A percentile compares a stretch with the other conserved stretches of the same genome.
Conservation (phyloP, 2,113 vertebrate species). For the Bettongia penicillata region DNA sequence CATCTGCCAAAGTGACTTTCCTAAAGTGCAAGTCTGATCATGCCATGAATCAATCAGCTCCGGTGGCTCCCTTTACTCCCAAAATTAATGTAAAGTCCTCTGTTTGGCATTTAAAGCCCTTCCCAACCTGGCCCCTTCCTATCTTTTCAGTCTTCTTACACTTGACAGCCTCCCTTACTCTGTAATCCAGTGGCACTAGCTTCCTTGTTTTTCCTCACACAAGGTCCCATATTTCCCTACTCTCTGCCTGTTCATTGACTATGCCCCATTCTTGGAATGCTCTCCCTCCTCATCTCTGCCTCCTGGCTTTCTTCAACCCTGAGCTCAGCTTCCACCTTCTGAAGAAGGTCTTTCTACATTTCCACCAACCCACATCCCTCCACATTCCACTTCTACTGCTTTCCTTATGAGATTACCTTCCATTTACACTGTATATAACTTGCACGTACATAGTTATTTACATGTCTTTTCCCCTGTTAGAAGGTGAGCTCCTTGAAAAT, state of each 20-base stretch:
- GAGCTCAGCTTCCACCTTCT: neutral
- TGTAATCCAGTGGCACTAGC: neutral
- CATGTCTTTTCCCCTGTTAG: neutral
- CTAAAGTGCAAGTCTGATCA: neutral
- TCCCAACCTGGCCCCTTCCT: neutral
- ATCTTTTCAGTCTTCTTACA: neutral
- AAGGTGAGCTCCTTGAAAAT: neutral
- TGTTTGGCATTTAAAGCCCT: neutral
- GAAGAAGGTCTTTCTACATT: neutral
- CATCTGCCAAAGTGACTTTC: neutral
- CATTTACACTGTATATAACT: neutral
- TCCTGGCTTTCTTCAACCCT: neutral
- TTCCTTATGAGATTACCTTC: neutral
- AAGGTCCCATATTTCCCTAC: neutral
- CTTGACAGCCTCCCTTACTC: neutral
- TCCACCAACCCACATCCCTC: neutral
- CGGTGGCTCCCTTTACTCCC: neutral
- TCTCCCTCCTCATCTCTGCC: neutral
- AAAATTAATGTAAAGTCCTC: neutral
- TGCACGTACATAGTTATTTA: neutral
- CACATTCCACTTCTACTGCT: neutral
- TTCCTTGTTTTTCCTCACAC: neutral
- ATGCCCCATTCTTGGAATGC: neutral
- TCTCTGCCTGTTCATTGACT: neutral
- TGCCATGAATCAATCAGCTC: neutral